Evolutionary conservation across 2,113 vertebrate genomes (phyloP), one percentile per base, ranked within the genome.

Genomic region (Colaptes auratus): DNA sequence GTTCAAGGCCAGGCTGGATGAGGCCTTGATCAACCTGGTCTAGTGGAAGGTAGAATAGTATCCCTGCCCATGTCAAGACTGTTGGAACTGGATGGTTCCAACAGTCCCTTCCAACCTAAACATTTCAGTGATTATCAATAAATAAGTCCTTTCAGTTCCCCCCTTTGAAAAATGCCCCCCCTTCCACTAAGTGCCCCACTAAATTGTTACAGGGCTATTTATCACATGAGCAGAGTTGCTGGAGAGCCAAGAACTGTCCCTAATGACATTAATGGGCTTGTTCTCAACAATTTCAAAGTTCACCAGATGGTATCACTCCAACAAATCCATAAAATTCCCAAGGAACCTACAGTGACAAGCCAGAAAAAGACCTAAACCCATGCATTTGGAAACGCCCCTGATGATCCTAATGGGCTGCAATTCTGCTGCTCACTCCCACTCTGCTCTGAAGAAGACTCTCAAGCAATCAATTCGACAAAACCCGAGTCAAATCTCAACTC

Each of bases 221-320:
- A 95, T 42, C 58, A 69, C 35, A 53, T 20, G 65, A 50, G 69
- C 0, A 0, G 42, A 61, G 72, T 31, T 31, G 86, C 80, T 86
- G 31, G 85, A 90, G 91, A 96, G 78, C 48, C 10, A 42, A 91
- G 91, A 90, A 93, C 73, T 65, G 80, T 65, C 50, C 61, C 16
- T 95, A 88, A 96, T 90, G 76, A 86, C 81, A 86, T 74, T 86
- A 91, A 88, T 75, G 58, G 74, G 72, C 61, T 91, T 81, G 48
- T 88, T 78, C 58, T 66, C 83, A 93, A 95, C 2, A 3, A 73
- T 35, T 86, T 83, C 86, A 92, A 93, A 86, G 79, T 77, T 81
- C 44, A 77, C 91, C 87, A 69, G 52, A 30, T 12, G 53, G 50
- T 79, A 83, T 52, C 23, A 23, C 84, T 80, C 46, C 28, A 59